phyloP scores from a whole-genome alignment of 2,888 invertebrate species.

The Macaria liturata region DNA sequence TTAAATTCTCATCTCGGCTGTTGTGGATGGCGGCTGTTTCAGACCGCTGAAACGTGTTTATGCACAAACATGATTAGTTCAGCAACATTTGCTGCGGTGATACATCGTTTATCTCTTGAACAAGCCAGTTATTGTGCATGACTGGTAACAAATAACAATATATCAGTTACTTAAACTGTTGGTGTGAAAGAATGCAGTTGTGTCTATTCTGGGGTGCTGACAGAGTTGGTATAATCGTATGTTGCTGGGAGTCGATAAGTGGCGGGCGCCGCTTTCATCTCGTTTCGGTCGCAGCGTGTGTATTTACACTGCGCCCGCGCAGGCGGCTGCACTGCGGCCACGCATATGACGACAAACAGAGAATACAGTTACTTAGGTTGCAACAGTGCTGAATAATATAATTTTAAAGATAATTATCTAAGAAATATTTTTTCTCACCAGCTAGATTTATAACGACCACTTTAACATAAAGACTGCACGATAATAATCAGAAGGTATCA shows the following conservation, averaged over 20 bases:
- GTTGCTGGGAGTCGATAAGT: conserved; percentile 75
- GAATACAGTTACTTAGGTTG: conserved; percentile 13
- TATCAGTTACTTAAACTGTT: conserved; percentile 17
- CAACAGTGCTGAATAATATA: not conserved
- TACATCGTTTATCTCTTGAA: conserved; percentile 10
- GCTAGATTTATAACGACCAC: too few relatives aligned
- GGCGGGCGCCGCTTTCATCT: conserved; percentile 77
- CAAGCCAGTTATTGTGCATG: too few relatives aligned
- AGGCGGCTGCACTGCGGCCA: conserved; percentile 50
- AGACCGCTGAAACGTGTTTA: conserved; percentile 34
- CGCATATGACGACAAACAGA: conserved; percentile 32
- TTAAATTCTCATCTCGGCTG: conserved; percentile 44
- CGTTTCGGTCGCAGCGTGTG: conserved; percentile 53
- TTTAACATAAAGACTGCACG: too few relatives aligned
- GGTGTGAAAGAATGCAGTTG: conserved; percentile 44
- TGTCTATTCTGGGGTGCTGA: conserved; percentile 77
- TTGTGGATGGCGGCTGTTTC: conserved; percentile 26
- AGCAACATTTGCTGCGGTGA: conserved; percentile 12
- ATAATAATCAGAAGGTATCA: too few relatives aligned
- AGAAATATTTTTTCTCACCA: too few relatives aligned
- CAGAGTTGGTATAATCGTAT: conserved; percentile 69
- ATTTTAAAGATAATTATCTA: too few relatives aligned
- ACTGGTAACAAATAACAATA: not conserved
- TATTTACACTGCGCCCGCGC: conserved; percentile 61
- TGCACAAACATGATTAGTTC: conserved; percentile 31